Percentiles rank a stretch among this genome's conserved stretches.
Conservation (phyloP, 1,140 invertebrate species). For the Trialeurodes vaporariorum region DNA sequence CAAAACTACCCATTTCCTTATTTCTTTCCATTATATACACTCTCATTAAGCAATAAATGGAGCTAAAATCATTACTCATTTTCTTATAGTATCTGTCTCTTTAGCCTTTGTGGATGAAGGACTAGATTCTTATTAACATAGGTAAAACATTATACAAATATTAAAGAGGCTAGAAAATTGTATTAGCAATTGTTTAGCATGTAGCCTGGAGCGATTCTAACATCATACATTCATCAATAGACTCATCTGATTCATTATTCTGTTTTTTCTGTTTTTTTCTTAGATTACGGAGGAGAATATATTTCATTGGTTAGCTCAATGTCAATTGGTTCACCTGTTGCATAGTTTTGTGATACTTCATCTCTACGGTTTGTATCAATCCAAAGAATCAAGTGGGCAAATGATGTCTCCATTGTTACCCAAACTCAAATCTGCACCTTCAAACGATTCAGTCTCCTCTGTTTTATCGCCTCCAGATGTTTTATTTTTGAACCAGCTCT, state of each 20-base stretch:
- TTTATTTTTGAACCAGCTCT: conserved; percentile 59
- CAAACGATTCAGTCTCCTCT: neutral
- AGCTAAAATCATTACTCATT: too few relatives aligned
- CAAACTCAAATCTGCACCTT: neutral
- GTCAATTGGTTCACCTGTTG: neutral
- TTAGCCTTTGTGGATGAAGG: neutral
- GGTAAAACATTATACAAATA: neutral
- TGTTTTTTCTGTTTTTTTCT: neutral
- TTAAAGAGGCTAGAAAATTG: neutral
- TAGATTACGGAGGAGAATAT: neutral
- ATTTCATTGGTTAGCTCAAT: neutral
- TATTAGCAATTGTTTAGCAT: neutral
- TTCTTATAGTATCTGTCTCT: too few relatives aligned
- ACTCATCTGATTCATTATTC: neutral
- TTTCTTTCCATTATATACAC: neutral
- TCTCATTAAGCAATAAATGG: neutral
- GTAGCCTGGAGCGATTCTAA: neutral
- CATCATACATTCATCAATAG: neutral
- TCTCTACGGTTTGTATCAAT: neutral
- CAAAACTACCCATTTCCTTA: too few relatives aligned
- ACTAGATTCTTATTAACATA: neutral
- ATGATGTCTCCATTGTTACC: neutral
- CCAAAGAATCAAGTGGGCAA: neutral
- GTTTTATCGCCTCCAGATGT: conserved; percentile 27
- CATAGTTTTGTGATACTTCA: neutral